phyloP scores from a whole-genome alignment of 2,888 invertebrate species.

The Microplitis manilae region DNA sequence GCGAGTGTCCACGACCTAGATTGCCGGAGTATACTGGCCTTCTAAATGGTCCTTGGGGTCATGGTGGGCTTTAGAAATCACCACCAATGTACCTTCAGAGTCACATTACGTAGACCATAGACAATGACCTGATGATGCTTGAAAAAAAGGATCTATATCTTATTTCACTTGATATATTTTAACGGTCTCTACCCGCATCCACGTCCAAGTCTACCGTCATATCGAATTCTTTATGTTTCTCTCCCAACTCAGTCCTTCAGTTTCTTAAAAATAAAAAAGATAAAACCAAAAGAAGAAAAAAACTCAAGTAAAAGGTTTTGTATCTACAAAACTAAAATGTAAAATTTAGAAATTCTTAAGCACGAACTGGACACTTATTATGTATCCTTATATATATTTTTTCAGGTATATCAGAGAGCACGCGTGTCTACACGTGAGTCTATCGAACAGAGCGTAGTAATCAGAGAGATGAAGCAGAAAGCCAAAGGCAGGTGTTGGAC shows the following conservation, averaged over 20 bases:
- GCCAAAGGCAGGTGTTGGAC: slow-evolving; percentile 49
- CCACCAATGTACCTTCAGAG: slow-evolving; percentile 34
- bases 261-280: neutral
- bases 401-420: slow-evolving; percentile 13
- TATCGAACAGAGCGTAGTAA: slow-evolving; percentile 7
- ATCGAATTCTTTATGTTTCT: neutral
- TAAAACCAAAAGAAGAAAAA: neutral
- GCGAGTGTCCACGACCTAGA: slow-evolving; percentile 66
- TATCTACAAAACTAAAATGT: neutral
- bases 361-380: neutral
- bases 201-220: neutral
- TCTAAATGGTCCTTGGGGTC: slow-evolving; percentile 61
- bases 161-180: neutral
- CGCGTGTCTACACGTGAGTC: slow-evolving; percentile 5
- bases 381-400: neutral
- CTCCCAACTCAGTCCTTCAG: neutral
- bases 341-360: neutral
- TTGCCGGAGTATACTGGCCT: slow-evolving; percentile 56
- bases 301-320: neutral
- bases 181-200: neutral
- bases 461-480: slow-evolving; percentile 17
- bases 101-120: slow-evolving; percentile 1
- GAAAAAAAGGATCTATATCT: slow-evolving; percentile 6
- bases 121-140: slow-evolving; percentile 33
- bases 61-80: slow-evolving; percentile 60